Base-by-base conservation (phyloP, 1,140 invertebrate species). In the Campoletis sonorensis region DNA sequence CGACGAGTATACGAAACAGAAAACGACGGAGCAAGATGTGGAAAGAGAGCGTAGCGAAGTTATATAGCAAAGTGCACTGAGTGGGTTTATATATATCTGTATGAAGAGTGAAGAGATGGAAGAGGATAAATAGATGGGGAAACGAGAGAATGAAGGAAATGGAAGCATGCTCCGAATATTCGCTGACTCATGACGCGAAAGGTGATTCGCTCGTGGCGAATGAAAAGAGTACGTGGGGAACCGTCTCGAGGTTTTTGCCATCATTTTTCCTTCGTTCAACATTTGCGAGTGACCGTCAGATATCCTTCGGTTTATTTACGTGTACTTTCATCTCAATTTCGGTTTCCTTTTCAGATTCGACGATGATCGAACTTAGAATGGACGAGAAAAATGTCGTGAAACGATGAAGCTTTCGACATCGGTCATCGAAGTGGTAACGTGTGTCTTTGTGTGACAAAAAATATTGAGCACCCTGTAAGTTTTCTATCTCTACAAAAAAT, bases 131-230 rank as follows among this genome's bases (percentile, higher is more conserved):
- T 15, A 58, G 26, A 67, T 23, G 61, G 23, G 23, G 30, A 27
- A 67, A 15, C 1, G 67, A 33, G 51, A 77, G 27, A 37, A 13
- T 27, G 27, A 40, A 77, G 51, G 5, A 77, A 77, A 77, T 64
- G 54, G 75, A 77, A 54, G 61, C 54, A 61, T 54, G 75, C 75
- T 77, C 75, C 75, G 75, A 77, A 77, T 77, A 77, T 77, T 54
- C 75, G 75, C 75, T 77, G 75, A 77, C 75, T 77, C 75, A 64
- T 77, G 75, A 77, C 75, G 75, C 54, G 75, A 30, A 64, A 77
- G 54, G 75, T 54, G 51, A 77, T 77, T 77, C 54, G 75, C 75
- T 77, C 51, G 51, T 18, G 75, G 75, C 75, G 54, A 77, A 77
- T 77, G 54, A 77, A 77, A 64, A 37, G 75, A 61, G 75, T 64